Percentiles rank a stretch among this genome's conserved stretches.
These are phyloP conservation scores for Clivina fossor DNA, from an alignment of 2,888 invertebrate species.

Conservation along the genomic window DNA sequence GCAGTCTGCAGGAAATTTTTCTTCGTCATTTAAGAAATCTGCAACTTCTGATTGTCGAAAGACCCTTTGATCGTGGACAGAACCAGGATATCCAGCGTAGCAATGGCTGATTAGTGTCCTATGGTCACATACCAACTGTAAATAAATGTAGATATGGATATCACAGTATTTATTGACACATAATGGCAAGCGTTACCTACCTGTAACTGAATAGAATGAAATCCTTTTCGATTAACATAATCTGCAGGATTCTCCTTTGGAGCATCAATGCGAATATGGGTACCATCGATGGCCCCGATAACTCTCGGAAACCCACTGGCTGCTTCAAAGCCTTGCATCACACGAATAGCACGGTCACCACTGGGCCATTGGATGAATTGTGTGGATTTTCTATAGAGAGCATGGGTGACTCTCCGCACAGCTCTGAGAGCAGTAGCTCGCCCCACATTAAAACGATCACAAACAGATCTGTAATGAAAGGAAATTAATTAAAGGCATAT, in stretches of 20 bases:
- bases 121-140: constrained; percentile 41
- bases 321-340: constrained; percentile 29
- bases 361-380: constrained; percentile 40
- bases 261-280: constrained; percentile 36
- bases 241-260: constrained; percentile 30
- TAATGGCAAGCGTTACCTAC: constrained; percentile 15
- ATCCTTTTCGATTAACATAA: constrained; percentile 37
- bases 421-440: constrained; percentile 37
- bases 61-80: constrained; percentile 39
- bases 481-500: too few relatives aligned
- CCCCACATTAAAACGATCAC: constrained; percentile 39
- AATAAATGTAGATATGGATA: constrained; percentile 17
- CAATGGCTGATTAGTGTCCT: constrained; percentile 36
- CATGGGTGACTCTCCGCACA: constrained; percentile 34
- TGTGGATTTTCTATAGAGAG: constrained; percentile 31
- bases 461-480: constrained; percentile 36
- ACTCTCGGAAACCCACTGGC: constrained; percentile 35
- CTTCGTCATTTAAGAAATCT: constrained; percentile 28
- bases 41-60: constrained; percentile 37
- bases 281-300: constrained; percentile 39
- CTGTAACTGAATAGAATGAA: constrained; percentile 37
- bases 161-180: neutral
- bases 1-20: constrained; percentile 32
- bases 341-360: constrained; percentile 21
- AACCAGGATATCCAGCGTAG: constrained; percentile 39